phyloP scores from a whole-genome alignment of 2,888 invertebrate species.

The Caenorhabditis sp. region DNA sequence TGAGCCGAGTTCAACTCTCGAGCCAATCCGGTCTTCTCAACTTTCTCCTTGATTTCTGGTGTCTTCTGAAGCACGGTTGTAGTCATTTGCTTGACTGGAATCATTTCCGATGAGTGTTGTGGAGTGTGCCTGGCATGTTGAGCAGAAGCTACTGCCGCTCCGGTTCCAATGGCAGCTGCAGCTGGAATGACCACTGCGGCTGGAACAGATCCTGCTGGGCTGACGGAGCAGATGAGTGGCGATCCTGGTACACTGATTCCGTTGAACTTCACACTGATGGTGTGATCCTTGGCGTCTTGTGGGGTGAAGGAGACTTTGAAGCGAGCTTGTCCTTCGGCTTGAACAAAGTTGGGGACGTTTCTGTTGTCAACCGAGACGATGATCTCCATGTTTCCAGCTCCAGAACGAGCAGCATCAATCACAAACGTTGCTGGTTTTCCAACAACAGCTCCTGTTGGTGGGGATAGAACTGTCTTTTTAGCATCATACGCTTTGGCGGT shows the following conservation, averaged over 20 bases:
- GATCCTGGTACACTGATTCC: slow-evolving; percentile 84
- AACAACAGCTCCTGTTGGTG: slow-evolving; percentile 90
- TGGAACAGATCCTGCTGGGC: slow-evolving; percentile 32
- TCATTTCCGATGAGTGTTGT: slow-evolving; percentile 44
- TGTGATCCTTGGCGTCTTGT: slow-evolving; percentile 93
- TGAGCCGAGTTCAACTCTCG: slow-evolving; percentile 68
- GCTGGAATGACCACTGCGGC: slow-evolving; percentile 29
- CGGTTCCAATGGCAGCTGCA: slow-evolving; percentile 27
- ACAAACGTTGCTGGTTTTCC: slow-evolving; percentile 95
- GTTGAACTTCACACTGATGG: slow-evolving; percentile 91
- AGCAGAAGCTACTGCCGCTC: slow-evolving; percentile 28
- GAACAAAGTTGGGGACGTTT: slow-evolving; percentile 97
- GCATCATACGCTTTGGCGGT: slow-evolving; percentile 88
- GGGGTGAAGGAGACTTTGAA: slow-evolving; percentile 96
- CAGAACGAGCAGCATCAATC: slow-evolving; percentile 89
- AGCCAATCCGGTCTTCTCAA: slow-evolving; percentile 67
- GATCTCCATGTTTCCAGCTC: slow-evolving; percentile 97
- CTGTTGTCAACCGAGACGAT: slow-evolving; percentile 96
- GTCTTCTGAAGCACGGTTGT: slow-evolving; percentile 62
- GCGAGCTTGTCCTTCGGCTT: slow-evolving; percentile 93
- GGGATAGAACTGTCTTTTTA: slow-evolving; percentile 94
- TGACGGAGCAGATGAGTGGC: slow-evolving; percentile 55
- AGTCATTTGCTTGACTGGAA: slow-evolving; percentile 54
- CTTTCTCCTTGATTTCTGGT: slow-evolving; percentile 59
- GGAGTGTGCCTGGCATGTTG: slow-evolving; percentile 36